Evolutionary conservation across 2,888 invertebrate species (phyloP), one percentile per base, ranked within the genome.

Genomic region (Diarsia rubi): DNA sequence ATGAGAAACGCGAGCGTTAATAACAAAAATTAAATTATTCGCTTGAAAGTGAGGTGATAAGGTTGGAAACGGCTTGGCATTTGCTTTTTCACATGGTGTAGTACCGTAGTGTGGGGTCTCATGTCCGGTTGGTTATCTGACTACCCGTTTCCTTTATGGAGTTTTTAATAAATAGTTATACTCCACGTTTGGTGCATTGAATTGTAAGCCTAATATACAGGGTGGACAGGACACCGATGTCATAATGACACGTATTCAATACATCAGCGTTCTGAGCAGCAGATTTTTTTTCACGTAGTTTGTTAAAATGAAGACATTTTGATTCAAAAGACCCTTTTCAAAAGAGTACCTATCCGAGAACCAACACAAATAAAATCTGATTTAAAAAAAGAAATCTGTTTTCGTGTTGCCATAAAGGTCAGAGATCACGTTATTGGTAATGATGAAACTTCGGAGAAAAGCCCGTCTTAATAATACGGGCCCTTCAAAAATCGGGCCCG

Each of bases 1-100:
- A 79, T 91, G 92, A 88, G 93, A 94, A 94, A 92, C 90, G 91
- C 91, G 92, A 93, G 93, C 66, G 78, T 78, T 86, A 79, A 81
- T 84, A 86, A 75, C 81, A 69, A 74, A 75, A 75, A 78, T 87
- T 84, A 82, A 87, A 87, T 87, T 84, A 81, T 80, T 68, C 60
- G 65, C 69, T 86, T 78, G 67, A 60, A 69, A 44, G 90, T 69
- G 45, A 27, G 45, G 47, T 16, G 5, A 75, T 89, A 91, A 86
- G 81, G 87, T 86, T 82, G 49, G 77, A 70, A 85, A 83, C 90
- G 31, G 88, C 78, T 83, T 83, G 75, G 75, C 74, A n/a, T 68
- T 54, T 24, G 21, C 16, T 73, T 78, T 69, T 84, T 84, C 86
- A 73, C 75, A 82, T 86, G 73, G 24, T 65, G 37, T 79, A 77